Conservation (phyloP, 2,888 invertebrate genomes). For the Trichopoda pennipes region DNA sequence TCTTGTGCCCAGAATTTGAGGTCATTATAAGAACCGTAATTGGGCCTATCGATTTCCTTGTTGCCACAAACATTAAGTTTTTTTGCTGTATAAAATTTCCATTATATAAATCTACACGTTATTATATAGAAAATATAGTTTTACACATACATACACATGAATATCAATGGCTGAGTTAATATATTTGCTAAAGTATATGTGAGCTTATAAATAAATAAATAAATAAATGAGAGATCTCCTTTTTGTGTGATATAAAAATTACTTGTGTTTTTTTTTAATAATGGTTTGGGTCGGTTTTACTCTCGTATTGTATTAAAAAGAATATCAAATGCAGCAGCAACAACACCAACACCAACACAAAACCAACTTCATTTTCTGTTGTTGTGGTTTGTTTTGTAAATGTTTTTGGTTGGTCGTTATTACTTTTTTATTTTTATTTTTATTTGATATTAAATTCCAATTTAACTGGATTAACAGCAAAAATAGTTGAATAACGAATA, state of each 20-base stretch:
- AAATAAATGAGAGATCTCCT: no score
- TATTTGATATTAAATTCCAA: slow-evolving; percentile 60
- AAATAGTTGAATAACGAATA: slow-evolving; percentile 55
- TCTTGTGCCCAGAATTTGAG: no score
- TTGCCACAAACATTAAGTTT: no score
- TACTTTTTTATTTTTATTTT: slow-evolving; percentile 5
- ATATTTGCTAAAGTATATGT: background rate
- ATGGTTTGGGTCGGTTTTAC: slow-evolving; percentile 19
- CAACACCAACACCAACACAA: slow-evolving; percentile 1
- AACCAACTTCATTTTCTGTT: slow-evolving; percentile 25
- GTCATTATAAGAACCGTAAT: no score
- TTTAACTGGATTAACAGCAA: slow-evolving; percentile 65
- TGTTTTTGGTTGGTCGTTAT: slow-evolving; percentile 40
- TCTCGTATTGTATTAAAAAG: slow-evolving; percentile 14
- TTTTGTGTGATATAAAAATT: slow-evolving; percentile 40
- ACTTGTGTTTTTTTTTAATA: slow-evolving; percentile 34
- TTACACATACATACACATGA: no score
- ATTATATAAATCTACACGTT: no score
- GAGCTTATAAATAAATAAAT: background rate
- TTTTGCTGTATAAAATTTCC: no score
- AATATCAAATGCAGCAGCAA: background rate
- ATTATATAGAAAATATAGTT: no score
- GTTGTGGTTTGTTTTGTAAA: slow-evolving; percentile 58
- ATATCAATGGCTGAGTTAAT: background rate
- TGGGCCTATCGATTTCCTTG: no score